Conservation (phyloP, 1,140 invertebrate genomes). For the Tribolium madens region DNA sequence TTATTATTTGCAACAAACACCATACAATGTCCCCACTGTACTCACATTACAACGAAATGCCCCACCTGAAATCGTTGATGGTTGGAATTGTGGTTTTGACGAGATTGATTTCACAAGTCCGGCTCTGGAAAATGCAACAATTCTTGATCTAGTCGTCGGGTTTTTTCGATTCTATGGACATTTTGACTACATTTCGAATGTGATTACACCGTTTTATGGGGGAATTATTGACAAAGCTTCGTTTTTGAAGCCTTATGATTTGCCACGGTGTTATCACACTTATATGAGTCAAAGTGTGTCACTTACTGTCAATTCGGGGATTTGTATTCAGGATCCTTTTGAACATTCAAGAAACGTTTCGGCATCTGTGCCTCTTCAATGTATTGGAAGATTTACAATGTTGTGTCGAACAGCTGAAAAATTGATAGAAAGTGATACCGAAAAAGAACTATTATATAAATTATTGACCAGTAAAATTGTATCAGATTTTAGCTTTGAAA, state of each 20-base stretch:
- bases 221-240: constrained; percentile 61
- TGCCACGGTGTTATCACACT: constrained; percentile 67
- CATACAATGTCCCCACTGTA: constrained; percentile 66
- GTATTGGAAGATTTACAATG: not conserved
- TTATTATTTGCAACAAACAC: constrained; percentile 74
- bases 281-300: constrained; percentile 60
- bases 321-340: constrained; percentile 76
- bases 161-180: constrained; percentile 72
- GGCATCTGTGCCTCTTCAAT: constrained; percentile 8
- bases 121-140: constrained; percentile 30
- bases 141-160: constrained; percentile 68
- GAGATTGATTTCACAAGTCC: constrained; percentile 44
- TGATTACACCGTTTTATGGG: constrained; percentile 72
- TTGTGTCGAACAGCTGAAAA: not conserved
- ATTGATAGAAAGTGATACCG: not conserved
- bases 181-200: constrained; percentile 68
- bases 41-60: constrained; percentile 61
- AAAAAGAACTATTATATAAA: not conserved
- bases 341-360: constrained; percentile 71
- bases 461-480: not conserved
- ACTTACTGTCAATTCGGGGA: constrained; percentile 62
- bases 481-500: not conserved
- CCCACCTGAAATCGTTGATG: constrained; percentile 59
- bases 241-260: constrained; percentile 64
- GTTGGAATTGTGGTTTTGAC: constrained; percentile 69